Base-by-base conservation (phyloP, 2,113 vertebrate genomes). In the Sterrhoptilus dennistouni region DNA sequence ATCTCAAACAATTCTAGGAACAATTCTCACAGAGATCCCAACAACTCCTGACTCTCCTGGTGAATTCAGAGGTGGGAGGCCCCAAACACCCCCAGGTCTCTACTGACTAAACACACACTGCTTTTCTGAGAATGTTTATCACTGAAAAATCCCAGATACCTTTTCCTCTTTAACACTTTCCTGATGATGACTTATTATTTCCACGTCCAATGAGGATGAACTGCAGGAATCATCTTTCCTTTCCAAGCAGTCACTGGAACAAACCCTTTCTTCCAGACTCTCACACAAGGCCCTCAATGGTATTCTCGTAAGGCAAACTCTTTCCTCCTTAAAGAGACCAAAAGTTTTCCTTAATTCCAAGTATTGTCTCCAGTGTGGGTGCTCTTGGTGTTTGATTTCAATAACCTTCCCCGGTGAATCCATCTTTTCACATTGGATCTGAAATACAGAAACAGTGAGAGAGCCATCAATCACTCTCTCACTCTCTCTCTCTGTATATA, bases 281-380 rank as follows among this genome's bases (percentile, higher is more conserved):
- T 76, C 61, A 38, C 4, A 44, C 27, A 63, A 33, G 65, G 65
- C 40, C 24, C 28, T 68, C 69, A 91, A 35, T 64, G 96, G 97
- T 82, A 98, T 94, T 95, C 93, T 98, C 18, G 40, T 97, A 49
- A 98, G 96, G 66, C 81, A 95, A 29, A 98, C 96, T 91, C 92
- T 98, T 82, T 98, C 93, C 72, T 98, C 97, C 91, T 98, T 98
- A 78, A 33, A 94, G 31, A 98, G 94, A 71, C 97, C 97, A 96
- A 98, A 98, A 50, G 79, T 95, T 71, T 89, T 97, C 96, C 97
- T 98, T 84, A 98, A 87, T 91, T 98, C 96, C 95, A 94, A 80
- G 94, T 97, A 92, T 11, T 57, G 94, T 93, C 96, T 97, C 95
- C 89, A 47, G 38, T 63, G 60, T 61, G 81, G 84, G 36, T 90